Percentiles rank a stretch among this genome's conserved stretches.
phyloP scores from a whole-genome alignment of 2,113 vertebrate species.

The Athene cunicularia region DNA sequence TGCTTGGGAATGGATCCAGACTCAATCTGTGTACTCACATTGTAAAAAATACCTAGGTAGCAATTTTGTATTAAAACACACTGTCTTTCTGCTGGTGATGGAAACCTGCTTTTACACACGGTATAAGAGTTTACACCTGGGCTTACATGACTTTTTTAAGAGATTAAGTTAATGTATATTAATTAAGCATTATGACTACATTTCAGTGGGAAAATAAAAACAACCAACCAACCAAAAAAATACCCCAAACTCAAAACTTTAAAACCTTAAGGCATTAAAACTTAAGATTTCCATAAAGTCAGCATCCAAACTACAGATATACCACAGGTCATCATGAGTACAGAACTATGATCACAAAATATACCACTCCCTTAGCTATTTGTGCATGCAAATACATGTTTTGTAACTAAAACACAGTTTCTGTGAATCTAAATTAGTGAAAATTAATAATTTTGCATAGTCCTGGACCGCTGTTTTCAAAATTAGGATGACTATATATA shows the following conservation, averaged over 20 bases:
- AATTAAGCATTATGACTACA: not conserved
- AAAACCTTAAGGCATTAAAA: not conserved
- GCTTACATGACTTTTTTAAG: not conserved
- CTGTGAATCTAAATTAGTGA: not conserved
- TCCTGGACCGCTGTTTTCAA: not conserved
- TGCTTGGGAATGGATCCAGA: not conserved
- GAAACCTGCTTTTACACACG: not conserved
- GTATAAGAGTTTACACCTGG: not conserved
- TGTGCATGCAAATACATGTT: not conserved
- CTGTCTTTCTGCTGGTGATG: not conserved
- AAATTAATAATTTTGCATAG: not conserved
- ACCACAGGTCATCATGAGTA: not conserved
- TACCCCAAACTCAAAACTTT: not conserved
- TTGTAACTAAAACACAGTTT: not conserved
- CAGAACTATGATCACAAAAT: not conserved
- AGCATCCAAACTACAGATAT: not conserved
- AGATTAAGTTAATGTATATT: not conserved
- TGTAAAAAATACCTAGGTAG: not conserved
- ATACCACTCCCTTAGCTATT: not conserved
- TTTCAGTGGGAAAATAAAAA: not conserved
- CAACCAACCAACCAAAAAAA: too few relatives aligned
- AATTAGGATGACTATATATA: not conserved
- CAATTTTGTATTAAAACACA: not conserved
- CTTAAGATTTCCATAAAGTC: not conserved
- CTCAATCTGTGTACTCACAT: not conserved